phyloP scores from a whole-genome alignment of 2,888 invertebrate genomes.

The Papilio gigon region DNA sequence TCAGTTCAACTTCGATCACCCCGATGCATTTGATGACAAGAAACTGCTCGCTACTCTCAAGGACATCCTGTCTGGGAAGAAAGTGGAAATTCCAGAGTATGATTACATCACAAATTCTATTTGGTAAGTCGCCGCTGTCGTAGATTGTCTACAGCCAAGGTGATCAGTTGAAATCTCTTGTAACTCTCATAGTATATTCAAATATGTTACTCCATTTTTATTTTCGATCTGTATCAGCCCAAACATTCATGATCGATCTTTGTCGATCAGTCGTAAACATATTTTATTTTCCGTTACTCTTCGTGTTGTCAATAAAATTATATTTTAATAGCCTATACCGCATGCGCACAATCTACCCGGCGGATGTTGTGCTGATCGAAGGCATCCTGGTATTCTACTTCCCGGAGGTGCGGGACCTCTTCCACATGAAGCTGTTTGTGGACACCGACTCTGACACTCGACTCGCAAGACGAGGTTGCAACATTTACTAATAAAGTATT shows the following conservation, averaged over 20 bases:
- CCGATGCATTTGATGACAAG: constrained; percentile 97
- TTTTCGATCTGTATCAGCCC: no score
- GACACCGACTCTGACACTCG: constrained; percentile 99
- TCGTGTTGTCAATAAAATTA: neutral
- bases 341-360: constrained; percentile 92
- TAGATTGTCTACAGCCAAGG: no score
- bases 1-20: constrained; percentile 99
- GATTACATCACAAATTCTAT: constrained; percentile 94
- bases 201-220: no score
- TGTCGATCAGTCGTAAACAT: no score
- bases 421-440: constrained; percentile 99
- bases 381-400: constrained; percentile 99
- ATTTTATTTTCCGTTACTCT: no score
- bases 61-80: constrained; percentile 92
- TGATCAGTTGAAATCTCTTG: no score
- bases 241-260: no score
- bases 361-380: constrained; percentile 98
- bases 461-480: constrained; percentile 94
- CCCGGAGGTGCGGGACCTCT: constrained; percentile 95
- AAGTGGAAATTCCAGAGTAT: constrained; percentile 95
- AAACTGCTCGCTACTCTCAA: constrained; percentile 90
- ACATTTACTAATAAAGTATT: constrained; percentile 15
- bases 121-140: constrained; percentile 85
- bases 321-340: constrained; percentile 76
- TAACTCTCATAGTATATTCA: no score